A percentile compares a stretch with the other conserved stretches of the same genome.
Evolutionary conservation across 1,140 invertebrate genomes (phyloP).

Genomic region (Leptopilina clavipes): DNA sequence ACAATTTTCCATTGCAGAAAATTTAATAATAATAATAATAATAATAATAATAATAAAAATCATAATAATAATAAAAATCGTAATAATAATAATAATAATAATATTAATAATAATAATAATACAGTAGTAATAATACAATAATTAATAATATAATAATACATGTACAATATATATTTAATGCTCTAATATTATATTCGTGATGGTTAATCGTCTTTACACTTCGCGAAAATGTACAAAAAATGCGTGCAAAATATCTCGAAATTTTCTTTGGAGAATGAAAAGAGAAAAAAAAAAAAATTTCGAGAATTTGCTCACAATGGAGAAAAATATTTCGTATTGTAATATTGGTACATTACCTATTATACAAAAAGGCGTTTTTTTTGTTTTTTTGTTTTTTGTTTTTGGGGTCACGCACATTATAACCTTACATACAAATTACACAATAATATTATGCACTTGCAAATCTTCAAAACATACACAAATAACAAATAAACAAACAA

Average conservation of each 20-base stretch:
- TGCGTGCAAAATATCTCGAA: conserved; percentile 46
- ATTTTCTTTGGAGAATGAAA: neutral
- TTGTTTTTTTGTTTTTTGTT: no score
- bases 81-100: conserved; percentile 36
- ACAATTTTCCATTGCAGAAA: conserved; percentile 56
- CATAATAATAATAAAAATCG: neutral
- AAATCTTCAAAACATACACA: conserved; percentile 27
- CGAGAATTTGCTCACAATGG: neutral
- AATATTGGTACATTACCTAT: neutral
- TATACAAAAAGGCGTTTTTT: conserved; percentile 1
- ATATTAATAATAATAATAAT: neutral
- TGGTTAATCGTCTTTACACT: conserved; percentile 64
- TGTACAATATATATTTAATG: conserved; percentile 52
- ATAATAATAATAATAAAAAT: conserved; percentile 9
- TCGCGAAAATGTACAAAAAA: conserved; percentile 67
- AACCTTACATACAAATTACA: conserved; percentile 42
- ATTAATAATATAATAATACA: conserved; percentile 18
- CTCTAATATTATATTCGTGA: conserved; percentile 47
- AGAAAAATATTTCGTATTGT: conserved; percentile 45
- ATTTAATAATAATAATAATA: conserved; percentile 47
- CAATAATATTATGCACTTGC: conserved; percentile 33
- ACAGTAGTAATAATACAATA: conserved; percentile 14
- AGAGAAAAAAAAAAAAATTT: conserved; percentile 21
- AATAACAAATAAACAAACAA: neutral
- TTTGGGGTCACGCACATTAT: conserved; percentile 48